Conservation (phyloP, 2,797 vertebrate genomes). For the Pseudochirops corinnae region DNA sequence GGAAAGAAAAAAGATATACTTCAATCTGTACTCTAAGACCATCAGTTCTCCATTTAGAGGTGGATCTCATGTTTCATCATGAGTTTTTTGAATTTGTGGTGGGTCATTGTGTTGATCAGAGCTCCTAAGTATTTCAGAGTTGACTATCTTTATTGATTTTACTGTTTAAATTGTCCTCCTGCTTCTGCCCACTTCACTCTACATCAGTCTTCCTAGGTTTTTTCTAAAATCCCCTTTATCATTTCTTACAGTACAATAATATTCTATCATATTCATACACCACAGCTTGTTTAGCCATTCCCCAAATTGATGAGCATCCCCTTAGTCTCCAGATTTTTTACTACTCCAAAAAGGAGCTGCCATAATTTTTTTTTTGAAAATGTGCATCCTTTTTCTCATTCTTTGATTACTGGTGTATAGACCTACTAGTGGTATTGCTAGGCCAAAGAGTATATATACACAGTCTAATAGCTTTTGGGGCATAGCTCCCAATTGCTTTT, state of each 20-base stretch:
- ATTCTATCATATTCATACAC: neutral
- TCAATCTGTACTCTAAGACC: neutral
- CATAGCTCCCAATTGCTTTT: neutral
- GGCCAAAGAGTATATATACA: neutral
- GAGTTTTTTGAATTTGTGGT: neutral
- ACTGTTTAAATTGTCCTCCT: neutral
- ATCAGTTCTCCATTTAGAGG: neutral
- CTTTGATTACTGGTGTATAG: neutral
- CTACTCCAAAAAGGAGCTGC: neutral
- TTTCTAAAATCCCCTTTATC: neutral
- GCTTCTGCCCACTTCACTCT: neutral
- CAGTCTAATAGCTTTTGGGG: neutral
- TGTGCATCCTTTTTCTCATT: neutral
- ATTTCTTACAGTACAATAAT: neutral
- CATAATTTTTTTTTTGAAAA: neutral
- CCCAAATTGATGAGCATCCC: neutral
- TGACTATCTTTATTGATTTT: neutral
- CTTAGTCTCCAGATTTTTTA: neutral
- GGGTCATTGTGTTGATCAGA: neutral
- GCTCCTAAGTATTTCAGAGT: neutral
- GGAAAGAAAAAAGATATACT: neutral
- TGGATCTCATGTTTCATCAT: neutral
- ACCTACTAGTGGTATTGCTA: neutral
- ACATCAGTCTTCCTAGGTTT: neutral
- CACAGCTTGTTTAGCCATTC: neutral